Evolutionary conservation across 2,797 vertebrate species (phyloP).

Genomic region (Eleutherodactylus coqui): DNA sequence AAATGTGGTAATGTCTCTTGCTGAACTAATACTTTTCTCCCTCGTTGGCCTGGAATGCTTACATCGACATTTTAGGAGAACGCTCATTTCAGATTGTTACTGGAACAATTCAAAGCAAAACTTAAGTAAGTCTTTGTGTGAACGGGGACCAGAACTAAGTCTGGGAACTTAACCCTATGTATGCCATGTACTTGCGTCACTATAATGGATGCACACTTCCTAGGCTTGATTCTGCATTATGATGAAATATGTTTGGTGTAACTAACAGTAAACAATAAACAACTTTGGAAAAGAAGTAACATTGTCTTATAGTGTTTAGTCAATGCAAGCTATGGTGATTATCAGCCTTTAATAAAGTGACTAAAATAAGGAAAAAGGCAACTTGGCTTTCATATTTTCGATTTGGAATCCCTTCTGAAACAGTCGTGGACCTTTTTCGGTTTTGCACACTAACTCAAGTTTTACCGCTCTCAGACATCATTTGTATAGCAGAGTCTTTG

Average conservation of each 20-base stretch:
- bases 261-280: neutral
- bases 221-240: neutral
- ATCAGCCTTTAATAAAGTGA: neutral
- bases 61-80: conserved; percentile 22
- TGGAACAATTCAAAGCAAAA: conserved; percentile 27
- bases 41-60: conserved; percentile 7
- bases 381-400: neutral
- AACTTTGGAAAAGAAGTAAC: neutral
- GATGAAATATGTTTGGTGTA: neutral
- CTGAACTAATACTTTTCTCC: neutral
- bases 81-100: neutral
- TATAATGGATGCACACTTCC: neutral
- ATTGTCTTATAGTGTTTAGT: neutral
- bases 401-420: neutral
- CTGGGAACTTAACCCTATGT: neutral
- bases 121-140: neutral
- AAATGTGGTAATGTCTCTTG: neutral
- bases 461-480: neutral
- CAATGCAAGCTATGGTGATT: neutral
- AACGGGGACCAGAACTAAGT: neutral
- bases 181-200: neutral
- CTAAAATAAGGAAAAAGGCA: neutral
- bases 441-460: neutral
- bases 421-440: neutral
- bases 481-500: neutral